phyloP scores from a whole-genome alignment of 2,113 vertebrate genomes.

The Pelecanus crispus region DNA sequence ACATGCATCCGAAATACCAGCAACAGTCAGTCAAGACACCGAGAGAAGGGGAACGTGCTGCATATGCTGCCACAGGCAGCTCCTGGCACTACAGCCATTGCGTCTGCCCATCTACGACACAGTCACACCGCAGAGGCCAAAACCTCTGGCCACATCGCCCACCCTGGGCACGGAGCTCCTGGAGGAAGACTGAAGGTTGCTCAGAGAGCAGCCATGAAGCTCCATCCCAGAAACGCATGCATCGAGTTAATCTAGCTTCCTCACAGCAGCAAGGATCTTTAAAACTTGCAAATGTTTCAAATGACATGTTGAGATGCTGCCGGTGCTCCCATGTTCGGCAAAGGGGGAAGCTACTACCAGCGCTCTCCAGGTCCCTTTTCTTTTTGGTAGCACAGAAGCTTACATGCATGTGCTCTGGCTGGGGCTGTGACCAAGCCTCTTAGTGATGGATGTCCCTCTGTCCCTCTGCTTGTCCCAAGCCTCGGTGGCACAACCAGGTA shows the following conservation, averaged over 20 bases:
- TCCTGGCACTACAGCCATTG: background rate
- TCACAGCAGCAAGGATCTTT: background rate
- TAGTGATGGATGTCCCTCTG: background rate
- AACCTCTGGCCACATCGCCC: background rate
- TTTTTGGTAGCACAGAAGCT: background rate
- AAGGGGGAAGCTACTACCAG: background rate
- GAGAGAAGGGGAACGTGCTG: background rate
- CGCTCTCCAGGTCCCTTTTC: background rate
- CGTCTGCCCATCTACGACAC: background rate
- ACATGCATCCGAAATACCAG: accelerated
- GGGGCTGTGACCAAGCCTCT: background rate
- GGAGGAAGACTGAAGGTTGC: background rate
- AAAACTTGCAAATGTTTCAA: background rate
- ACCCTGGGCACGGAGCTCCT: background rate
- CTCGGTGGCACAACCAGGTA: background rate
- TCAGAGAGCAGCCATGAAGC: background rate
- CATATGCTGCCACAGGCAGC: background rate
- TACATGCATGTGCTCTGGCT: background rate
- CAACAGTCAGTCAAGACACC: background rate
- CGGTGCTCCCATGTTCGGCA: background rate
- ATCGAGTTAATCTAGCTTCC: background rate
- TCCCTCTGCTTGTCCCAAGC: background rate
- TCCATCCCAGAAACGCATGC: background rate
- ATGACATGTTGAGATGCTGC: background rate
- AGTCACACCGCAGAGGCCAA: background rate